Conservation (phyloP, 92 coral and sea anemone species). For the Palythoa caribaeorum region DNA sequence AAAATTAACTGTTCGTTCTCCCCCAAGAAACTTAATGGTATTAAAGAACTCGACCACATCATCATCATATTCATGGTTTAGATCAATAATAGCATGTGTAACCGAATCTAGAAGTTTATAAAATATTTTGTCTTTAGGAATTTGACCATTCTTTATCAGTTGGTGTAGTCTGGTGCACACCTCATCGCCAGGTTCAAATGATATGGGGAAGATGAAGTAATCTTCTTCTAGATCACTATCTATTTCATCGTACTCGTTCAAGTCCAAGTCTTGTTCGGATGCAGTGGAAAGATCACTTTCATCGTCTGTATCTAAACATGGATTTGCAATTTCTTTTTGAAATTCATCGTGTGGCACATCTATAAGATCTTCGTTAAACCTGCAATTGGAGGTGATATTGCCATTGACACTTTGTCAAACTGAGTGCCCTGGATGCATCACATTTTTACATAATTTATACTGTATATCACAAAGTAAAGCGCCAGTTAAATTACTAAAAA, state of each 20-base stretch:
- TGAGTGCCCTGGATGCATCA: not conserved
- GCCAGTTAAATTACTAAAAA: not conserved
- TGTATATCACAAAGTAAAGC: not conserved
- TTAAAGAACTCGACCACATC: conserved; percentile 61
- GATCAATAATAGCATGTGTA: conserved; percentile 22
- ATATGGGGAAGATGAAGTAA: conserved; percentile 9
- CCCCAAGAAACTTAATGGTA: conserved; percentile 53
- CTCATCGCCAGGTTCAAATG: conserved; percentile 42
- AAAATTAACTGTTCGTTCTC: conserved; percentile 38
- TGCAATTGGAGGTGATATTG: not conserved
- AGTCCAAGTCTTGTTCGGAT: not conserved
- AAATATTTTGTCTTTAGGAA: conserved; percentile 44
- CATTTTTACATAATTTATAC: not conserved
- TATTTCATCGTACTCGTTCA: not conserved
- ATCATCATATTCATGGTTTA: conserved; percentile 46
- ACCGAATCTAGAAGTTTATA: conserved; percentile 4
- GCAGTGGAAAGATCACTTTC: conserved; percentile 14
- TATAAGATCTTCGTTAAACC: not conserved
- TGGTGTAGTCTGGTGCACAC: conserved; percentile 44
- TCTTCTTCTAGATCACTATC: conserved; percentile 20
- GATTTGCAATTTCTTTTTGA: not conserved
- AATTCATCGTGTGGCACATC: not conserved
- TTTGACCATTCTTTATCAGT: conserved; percentile 33
- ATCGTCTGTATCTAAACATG: not conserved
- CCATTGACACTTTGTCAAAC: not conserved